A percentile compares a stretch with the other conserved stretches of the same genome.
Evolutionary conservation across 2,888 invertebrate species (phyloP).

Genomic region (Podabrus alpinus): DNA sequence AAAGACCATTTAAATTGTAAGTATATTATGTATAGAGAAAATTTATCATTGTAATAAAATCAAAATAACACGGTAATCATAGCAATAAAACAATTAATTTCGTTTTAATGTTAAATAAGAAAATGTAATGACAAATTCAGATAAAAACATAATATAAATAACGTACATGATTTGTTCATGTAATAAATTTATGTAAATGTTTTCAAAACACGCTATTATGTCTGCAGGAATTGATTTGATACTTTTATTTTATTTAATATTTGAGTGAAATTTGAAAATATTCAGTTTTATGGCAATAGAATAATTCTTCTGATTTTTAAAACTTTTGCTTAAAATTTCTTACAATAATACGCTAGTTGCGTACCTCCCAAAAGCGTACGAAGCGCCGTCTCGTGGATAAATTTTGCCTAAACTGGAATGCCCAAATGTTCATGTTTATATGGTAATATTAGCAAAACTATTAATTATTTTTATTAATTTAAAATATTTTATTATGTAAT

Average conservation of each 20-base stretch:
- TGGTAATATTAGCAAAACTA: too few species aligned
- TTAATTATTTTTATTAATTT: too few species aligned
- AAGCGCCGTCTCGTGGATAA: too few species aligned
- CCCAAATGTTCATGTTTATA: too few species aligned
- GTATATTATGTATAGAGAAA: too few species aligned
- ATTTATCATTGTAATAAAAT: not conserved
- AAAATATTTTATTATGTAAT: too few species aligned
- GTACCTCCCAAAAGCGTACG: too few species aligned
- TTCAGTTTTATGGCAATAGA: not conserved
- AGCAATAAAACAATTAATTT: not conserved
- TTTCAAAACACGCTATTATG: slow-evolving; percentile 19
- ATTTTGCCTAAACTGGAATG: too few species aligned
- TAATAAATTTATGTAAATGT: slow-evolving; percentile 26
- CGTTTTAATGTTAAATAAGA: not conserved
- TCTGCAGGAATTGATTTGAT: slow-evolving; percentile 8
- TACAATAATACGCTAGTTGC: too few species aligned
- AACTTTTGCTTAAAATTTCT: not conserved
- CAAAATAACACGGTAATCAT: not conserved
- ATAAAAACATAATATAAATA: slow-evolving; percentile 13
- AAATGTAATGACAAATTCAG: slow-evolving; percentile 11
- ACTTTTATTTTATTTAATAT: not conserved
- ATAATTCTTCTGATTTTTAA: not conserved
- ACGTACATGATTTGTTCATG: slow-evolving; percentile 11
- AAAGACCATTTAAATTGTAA: not conserved
- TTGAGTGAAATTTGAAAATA: not conserved